phyloP scores from a whole-genome alignment of 2,888 invertebrate species.

The Caenorhabditis angaria region DNA sequence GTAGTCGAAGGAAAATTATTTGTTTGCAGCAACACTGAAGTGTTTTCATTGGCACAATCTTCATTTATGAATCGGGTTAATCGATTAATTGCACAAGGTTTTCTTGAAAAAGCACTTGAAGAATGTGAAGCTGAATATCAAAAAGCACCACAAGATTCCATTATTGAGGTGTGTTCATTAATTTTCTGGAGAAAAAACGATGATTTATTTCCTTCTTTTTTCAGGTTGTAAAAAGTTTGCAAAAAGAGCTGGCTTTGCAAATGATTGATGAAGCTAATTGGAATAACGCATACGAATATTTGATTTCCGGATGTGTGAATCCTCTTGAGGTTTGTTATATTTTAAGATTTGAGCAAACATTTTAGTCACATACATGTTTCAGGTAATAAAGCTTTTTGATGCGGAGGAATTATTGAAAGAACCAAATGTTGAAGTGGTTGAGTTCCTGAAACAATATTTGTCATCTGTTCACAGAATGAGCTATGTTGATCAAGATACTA shows the following conservation, averaged over 20 bases:
- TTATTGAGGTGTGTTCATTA: constrained; percentile 9
- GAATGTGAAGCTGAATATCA: constrained; percentile 10
- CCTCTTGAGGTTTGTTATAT: neutral
- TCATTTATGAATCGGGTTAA: neutral
- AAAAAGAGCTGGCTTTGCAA: constrained; percentile 5
- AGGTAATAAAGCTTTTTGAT: neutral
- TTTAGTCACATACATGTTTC: neutral
- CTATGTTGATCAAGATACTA: neutral
- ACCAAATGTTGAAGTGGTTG: neutral
- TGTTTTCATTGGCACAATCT: neutral
- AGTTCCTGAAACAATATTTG: neutral
- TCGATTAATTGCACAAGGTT: constrained; percentile 5
- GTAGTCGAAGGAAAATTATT: constrained; percentile 5
- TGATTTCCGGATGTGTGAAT: constrained; percentile 1
- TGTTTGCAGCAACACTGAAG: neutral
- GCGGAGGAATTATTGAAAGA: neutral
- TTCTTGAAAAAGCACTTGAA: constrained; percentile 2
- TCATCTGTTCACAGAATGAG: neutral
- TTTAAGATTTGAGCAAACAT: neutral
- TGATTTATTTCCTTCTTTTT: neutral
- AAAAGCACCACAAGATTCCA: neutral
- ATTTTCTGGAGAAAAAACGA: too few species aligned
- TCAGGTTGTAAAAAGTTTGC: neutral
- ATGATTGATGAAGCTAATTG: constrained; percentile 8
- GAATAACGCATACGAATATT: constrained; percentile 6